Evolutionary conservation across 2,888 invertebrate genomes (phyloP), one percentile per base, ranked within the genome.

Genomic region (Drosophila picticornis): DNA sequence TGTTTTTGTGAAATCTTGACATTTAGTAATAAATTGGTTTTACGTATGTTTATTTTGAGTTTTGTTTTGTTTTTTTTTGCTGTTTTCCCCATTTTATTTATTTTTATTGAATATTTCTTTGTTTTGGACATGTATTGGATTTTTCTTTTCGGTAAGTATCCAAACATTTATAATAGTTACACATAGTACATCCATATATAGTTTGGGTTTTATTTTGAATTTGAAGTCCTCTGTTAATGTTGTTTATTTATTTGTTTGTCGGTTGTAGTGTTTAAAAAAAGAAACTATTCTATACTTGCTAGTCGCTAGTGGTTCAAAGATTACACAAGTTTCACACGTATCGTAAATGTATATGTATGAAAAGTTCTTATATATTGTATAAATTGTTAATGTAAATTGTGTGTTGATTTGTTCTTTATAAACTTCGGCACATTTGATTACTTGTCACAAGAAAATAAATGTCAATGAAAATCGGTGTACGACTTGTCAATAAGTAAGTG

Each of bases 311-410:
- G 46, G 51, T 78, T 86, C 71, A 77, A 77, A 82, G 83, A 72
- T 75, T 88, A 75, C 75, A 80, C 86, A 75, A 68, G 65, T 70
- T 71, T 48, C 65, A 68, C 75, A 53, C 59, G 62, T 71, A 61
- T 74, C 62, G 52, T 27, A 62, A 81, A 70, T 68, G 53, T 79
- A 75, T 80, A 63, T 69, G 81, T 70, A 61, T 72, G 84, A 78
- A 77, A 71, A 77, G 77, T 77, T 77, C 72, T 68, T 68, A 80
- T 72, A 72, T 80, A 71, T 77, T 88, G 68, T 85, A 78, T 83
- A 85, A 83, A 86, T 80, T 80, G 55, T 81, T 74, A 67, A 80
- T 90, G 86, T 83, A 91, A 91, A 90, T 91, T 90, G 81, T 90
- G 75, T 90, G 62, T 60, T 80, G 55, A 70, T 64, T 61, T 72